Conservation (phyloP, 2,888 invertebrate genomes). For the Epinotia brunnichana region DNA sequence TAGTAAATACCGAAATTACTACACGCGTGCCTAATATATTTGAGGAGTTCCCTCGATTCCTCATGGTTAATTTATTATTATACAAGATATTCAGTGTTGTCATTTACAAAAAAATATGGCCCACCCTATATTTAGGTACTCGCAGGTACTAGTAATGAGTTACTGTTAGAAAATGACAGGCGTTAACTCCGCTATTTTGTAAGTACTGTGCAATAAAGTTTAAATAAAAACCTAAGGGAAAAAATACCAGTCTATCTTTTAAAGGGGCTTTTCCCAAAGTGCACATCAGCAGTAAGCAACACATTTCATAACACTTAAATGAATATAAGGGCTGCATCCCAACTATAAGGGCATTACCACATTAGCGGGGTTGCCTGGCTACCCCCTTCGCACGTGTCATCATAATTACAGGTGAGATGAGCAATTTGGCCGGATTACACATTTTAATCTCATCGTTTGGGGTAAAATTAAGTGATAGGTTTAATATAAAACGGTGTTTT, state of each 20-base stretch:
- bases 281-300: constrained; percentile 16
- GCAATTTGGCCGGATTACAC: constrained; percentile 75
- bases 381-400: constrained; percentile 67
- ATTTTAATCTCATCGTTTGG: constrained; percentile 67
- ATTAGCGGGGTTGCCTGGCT: constrained; percentile 67
- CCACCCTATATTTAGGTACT: too few relatives aligned
- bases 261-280: neutral
- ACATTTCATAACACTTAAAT: constrained; percentile 30
- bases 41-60: too few relatives aligned
- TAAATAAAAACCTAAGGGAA: too few relatives aligned
- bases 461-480: constrained; percentile 44
- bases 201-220: too few relatives aligned
- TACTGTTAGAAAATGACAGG: too few relatives aligned
- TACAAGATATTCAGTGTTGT: too few relatives aligned
- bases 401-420: constrained; percentile 71
- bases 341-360: constrained; percentile 48
- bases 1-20: too few relatives aligned
- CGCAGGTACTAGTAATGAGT: too few relatives aligned
- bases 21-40: too few relatives aligned
- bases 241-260: neutral
- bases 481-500: constrained; percentile 29
- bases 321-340: constrained; percentile 17
- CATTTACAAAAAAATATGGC: too few relatives aligned
- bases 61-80: too few relatives aligned
- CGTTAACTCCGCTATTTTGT: too few relatives aligned